phyloP scores from a whole-genome alignment of 2,113 vertebrate genomes.

The Gobius niger region DNA sequence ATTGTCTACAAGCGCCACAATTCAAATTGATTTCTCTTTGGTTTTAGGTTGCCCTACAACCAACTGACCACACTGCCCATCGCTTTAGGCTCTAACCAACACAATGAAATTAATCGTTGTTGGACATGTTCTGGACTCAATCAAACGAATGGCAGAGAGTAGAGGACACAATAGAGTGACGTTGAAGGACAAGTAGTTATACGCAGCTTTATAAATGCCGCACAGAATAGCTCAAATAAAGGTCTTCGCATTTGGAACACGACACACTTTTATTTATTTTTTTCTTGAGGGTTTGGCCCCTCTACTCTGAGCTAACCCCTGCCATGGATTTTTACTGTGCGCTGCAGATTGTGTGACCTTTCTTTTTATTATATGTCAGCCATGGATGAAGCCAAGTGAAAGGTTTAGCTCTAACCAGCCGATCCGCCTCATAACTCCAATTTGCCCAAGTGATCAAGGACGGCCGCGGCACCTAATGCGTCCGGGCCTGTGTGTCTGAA shows the following conservation, averaged over 20 bases:
- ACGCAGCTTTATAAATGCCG: constrained; percentile 24
- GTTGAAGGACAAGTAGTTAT: constrained; percentile 26
- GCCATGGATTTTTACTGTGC: constrained; percentile 5
- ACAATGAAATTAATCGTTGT: constrained; percentile 32
- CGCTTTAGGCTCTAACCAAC: constrained; percentile 43
- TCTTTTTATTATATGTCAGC: constrained; percentile 25
- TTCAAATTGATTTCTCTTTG: constrained; percentile 53
- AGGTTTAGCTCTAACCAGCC: constrained; percentile 32
- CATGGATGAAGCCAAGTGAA: constrained; percentile 26
- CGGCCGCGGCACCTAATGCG: constrained; percentile 7
- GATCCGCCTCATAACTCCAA: constrained; percentile 34
- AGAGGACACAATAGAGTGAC: too few species aligned
- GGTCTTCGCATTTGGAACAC: constrained; percentile 19
- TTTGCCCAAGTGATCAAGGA: constrained; percentile 49
- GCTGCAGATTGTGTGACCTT: constrained; percentile 17
- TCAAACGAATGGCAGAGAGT: constrained; percentile 10
- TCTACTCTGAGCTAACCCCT: background rate
- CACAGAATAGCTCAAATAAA: constrained; percentile 14
- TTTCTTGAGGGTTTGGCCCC: constrained; percentile 13
- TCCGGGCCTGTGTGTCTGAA: constrained; percentile 43
- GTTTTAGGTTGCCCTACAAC: constrained; percentile 54
- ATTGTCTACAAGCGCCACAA: constrained; percentile 42
- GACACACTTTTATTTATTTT: background rate
- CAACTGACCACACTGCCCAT: constrained; percentile 30
- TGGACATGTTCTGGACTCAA: constrained; percentile 3